phyloP scores from a whole-genome alignment of 2,797 vertebrate genomes.

The Bucorvus abyssinicus region DNA sequence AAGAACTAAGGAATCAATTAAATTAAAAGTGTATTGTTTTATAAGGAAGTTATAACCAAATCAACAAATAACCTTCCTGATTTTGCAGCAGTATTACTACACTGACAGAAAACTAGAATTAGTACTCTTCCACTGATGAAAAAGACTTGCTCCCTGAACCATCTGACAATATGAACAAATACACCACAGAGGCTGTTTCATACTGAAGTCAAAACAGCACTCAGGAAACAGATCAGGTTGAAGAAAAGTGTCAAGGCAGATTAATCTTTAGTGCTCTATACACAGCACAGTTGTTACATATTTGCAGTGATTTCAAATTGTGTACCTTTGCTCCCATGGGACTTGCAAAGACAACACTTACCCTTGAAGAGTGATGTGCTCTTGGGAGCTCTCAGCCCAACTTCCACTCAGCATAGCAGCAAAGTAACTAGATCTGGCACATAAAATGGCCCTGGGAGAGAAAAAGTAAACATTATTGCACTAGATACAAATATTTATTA shows the following conservation, averaged over 20 bases:
- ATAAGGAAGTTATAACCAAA: background rate
- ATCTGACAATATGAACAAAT: background rate
- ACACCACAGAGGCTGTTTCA: background rate
- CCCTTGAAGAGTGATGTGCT: slow-evolving; percentile 91
- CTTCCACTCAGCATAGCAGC: slow-evolving; percentile 93
- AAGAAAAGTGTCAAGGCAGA: slow-evolving; percentile 27
- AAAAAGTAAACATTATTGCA: slow-evolving; percentile 51
- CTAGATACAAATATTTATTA: slow-evolving; percentile 55
- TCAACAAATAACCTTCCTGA: background rate
- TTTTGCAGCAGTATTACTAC: background rate
- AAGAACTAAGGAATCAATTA: background rate
- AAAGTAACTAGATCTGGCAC: slow-evolving; percentile 94
- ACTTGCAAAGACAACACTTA: slow-evolving; percentile 75
- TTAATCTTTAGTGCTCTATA: background rate
- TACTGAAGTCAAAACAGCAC: slow-evolving; percentile 24
- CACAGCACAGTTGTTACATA: slow-evolving; percentile 18
- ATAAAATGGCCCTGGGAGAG: slow-evolving; percentile 87
- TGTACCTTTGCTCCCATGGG: slow-evolving; percentile 43
- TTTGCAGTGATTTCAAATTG: slow-evolving; percentile 38
- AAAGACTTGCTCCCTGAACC: background rate
- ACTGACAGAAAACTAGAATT: background rate
- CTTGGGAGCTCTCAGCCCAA: slow-evolving; percentile 93
- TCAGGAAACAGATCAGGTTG: background rate
- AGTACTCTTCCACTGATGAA: background rate
- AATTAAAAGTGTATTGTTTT: background rate